Evolutionary conservation across 2,888 invertebrate species (phyloP), one percentile per base, ranked within the genome.

Genomic region (Halocaridina rubra): DNA sequence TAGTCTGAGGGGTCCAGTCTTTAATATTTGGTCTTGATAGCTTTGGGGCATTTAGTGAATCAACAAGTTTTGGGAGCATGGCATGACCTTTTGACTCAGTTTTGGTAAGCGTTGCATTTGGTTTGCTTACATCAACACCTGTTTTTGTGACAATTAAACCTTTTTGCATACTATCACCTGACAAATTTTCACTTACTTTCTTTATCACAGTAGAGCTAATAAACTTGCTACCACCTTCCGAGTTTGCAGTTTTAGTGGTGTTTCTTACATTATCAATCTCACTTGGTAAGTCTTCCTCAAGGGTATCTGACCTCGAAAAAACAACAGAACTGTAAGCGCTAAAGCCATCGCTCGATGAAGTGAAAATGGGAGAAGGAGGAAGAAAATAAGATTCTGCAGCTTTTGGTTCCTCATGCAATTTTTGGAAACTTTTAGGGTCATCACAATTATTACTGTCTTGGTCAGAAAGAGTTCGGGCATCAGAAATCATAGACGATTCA

Each of bases 341-440:
- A 69, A 78, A 79, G 22, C 74, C 80, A 53, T 79, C 82, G n/a
- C 75, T 75, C 5, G 82, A 86, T 39, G 86, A 84, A 59, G 86
- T 86, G 61, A 86, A 86, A 19, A 86, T 39, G 13, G 86, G 86
- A 13, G 86, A 86, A 13, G 86, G 86, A 16, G 86, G 86, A 2
- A 82, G 71, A 75, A 86, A 86, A 27, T 77, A 80, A 16, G 84
- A 80, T 27, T 61, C 71, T 4, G 59, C 29, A 24, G 74, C 30
- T 5, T 27, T 2, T 24, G 32, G 29, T 13, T 67, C 61, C 19
- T n/a, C 27, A 27, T 24, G 33, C 27, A 64, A 61, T 24, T 16
- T 30, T 19, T 59, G 29, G 29, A 19, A 29, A n/a, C 39, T 67
- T 19, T 64, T 59, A 59, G 33, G 22, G 4, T 10, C 46, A 32